Base-by-base conservation (phyloP, 1,140 invertebrate species). In the Caligus rogercresseyi region DNA sequence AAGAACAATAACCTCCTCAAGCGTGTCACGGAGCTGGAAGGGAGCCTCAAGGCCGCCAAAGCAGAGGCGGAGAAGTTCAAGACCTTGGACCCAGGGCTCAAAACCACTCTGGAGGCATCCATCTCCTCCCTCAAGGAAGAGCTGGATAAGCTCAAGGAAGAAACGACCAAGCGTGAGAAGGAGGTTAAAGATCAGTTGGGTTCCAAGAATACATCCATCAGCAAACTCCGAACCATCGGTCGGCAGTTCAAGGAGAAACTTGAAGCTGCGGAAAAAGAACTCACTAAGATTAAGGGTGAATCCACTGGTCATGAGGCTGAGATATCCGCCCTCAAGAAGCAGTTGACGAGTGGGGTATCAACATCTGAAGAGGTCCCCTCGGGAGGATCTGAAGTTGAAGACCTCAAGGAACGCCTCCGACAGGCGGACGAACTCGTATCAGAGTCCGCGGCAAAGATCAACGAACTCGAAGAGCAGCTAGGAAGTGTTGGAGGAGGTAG, bases 121-220 rank as follows among this genome's bases (percentile, higher is more conserved):
- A 25, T 26, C n/a, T 16, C 25, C 19, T 60, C 58, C 14, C 14
- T 31, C 21, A 43, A 43, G 3, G 2, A 31, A 3, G 26, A 60
- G n/a, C n/a, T 24, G 2, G 58, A 60, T 20, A 43, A 60, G 26
- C 18, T 60, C 21, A 60, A 60, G 24, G 24, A 60, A 43, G 58
- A 60, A 24, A 16, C 24, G 16, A 24, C 21, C 25, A 21, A 25
- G n/a, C 20, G 24, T 20, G 31, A 62, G 20, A 53, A 52, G 19
- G 16, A n/a, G 11, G 31, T 56, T 25, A 54, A 25, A 7, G 25
- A 56, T 2, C 53, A 60, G n/a, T 3, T 60, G 57, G 15, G 16
- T 60, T 21, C 24, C 18, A 60, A 60, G 3, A 26, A 26, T 25
- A 43, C 57, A 18, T 18, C 21, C 11, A 60, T 60, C 24, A 25